phyloP scores from a whole-genome alignment of 2,113 vertebrate species.

The Mustelus asterias region DNA sequence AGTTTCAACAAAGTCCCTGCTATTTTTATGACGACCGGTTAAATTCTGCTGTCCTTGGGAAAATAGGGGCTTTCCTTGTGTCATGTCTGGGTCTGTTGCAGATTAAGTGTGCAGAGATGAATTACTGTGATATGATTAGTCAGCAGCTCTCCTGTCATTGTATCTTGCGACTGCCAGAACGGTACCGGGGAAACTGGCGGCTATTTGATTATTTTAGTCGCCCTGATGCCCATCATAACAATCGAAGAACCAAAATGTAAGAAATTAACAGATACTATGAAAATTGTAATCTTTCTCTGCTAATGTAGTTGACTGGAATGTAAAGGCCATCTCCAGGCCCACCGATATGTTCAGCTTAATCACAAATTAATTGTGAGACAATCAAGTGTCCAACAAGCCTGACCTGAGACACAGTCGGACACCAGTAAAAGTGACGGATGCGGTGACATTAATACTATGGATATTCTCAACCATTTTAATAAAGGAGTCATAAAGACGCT shows the following conservation, averaged over 20 bases:
- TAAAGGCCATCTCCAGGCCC: not conserved
- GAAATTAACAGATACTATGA: conserved; percentile 15
- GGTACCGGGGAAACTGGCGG: not conserved
- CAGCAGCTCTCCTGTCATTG: not conserved
- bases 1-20: not conserved
- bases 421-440: conserved; percentile 23
- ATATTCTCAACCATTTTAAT: not conserved
- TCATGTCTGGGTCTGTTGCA: not conserved
- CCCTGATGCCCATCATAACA: not conserved
- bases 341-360: not conserved
- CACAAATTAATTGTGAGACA: not conserved
- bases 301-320: not conserved
- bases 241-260: not conserved
- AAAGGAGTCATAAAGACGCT: conserved; percentile 22
- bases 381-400: not conserved
- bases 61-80: not conserved
- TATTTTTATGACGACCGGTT: not conserved
- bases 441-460: not conserved
- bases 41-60: not conserved
- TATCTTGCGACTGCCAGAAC: not conserved
- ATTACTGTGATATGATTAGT: not conserved
- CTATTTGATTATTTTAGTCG: not conserved
- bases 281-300: not conserved
- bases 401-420: not conserved
- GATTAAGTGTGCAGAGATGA: not conserved